phyloP scores from a whole-genome alignment of 2,797 vertebrate species.

The Dicrostonyx torquatus region DNA sequence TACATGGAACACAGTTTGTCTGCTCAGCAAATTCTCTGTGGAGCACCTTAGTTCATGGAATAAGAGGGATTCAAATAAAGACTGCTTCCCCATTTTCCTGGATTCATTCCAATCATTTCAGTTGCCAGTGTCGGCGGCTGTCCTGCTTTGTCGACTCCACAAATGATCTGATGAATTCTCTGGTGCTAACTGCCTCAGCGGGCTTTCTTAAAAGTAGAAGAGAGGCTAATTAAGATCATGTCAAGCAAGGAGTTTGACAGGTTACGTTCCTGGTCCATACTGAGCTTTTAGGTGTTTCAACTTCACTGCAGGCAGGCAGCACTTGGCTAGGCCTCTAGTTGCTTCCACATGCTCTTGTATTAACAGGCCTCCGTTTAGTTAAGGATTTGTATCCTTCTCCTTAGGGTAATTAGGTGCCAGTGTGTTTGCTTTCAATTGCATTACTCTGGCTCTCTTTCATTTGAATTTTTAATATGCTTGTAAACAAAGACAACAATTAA shows the following conservation, averaged over 20 bases:
- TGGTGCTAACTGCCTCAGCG: constrained; percentile 85
- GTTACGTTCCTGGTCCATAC: constrained; percentile 75
- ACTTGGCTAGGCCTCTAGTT: constrained; percentile 16
- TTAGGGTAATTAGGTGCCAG: constrained; percentile 58
- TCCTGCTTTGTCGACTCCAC: constrained; percentile 78
- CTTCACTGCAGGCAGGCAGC: constrained; percentile 42
- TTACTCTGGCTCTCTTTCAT: constrained; percentile 74
- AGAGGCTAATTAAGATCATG: constrained; percentile 87
- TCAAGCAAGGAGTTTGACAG: constrained; percentile 81
- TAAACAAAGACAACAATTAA: constrained; percentile 72
- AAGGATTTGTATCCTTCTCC: constrained; percentile 69
- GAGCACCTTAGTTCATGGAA: constrained; percentile 21
- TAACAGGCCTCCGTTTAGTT: constrained; percentile 10
- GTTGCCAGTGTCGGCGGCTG: constrained; percentile 78
- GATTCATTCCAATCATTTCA: constrained; percentile 76
- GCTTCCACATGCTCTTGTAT: constrained; percentile 35
- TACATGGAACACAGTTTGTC: background rate
- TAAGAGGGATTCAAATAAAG: background rate
- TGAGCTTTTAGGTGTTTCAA: constrained; percentile 78
- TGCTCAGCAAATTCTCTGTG: background rate
- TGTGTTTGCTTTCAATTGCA: constrained; percentile 60
- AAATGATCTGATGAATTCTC: constrained; percentile 87
- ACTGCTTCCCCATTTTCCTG: constrained; percentile 69
- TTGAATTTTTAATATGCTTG: constrained; percentile 74
- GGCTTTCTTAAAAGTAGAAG: constrained; percentile 82